These are phyloP conservation scores for Tokudaia muenninki DNA, from an alignment of 2,797 vertebrate species.

Conservation along the genomic window DNA sequence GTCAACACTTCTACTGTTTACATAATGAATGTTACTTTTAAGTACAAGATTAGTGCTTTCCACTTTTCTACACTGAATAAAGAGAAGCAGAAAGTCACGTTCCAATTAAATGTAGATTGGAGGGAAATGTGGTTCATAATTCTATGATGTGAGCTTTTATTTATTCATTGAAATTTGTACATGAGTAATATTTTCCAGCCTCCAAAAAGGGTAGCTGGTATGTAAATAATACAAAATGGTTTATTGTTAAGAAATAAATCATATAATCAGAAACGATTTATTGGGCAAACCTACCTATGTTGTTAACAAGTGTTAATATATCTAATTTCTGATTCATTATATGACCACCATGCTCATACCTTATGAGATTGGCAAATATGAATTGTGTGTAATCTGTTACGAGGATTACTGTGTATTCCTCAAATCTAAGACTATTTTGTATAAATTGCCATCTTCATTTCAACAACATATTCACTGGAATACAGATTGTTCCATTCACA, in stretches of 20 bases:
- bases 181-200: not conserved
- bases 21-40: not conserved
- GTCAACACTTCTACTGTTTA: conserved; percentile 60
- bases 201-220: not conserved
- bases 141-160: not conserved
- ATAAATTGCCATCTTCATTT: not conserved
- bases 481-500: not conserved
- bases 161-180: not conserved
- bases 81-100: not conserved
- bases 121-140: not conserved
- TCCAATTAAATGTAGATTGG: not conserved
- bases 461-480: not conserved
- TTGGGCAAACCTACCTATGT: not conserved
- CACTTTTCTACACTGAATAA: not conserved
- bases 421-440: not conserved
- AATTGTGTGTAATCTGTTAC: not conserved
- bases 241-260: not conserved
- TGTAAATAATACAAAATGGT: not conserved
- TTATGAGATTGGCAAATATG: not conserved
- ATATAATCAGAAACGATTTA: not conserved
- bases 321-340: not conserved
- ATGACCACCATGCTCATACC: not conserved
- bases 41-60: not conserved
- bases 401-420: not conserved
- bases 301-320: not conserved